Percentiles rank a stretch among this genome's conserved stretches.
Conservation (phyloP, 2,888 invertebrate species). For the Nemotelus pantherinus region DNA sequence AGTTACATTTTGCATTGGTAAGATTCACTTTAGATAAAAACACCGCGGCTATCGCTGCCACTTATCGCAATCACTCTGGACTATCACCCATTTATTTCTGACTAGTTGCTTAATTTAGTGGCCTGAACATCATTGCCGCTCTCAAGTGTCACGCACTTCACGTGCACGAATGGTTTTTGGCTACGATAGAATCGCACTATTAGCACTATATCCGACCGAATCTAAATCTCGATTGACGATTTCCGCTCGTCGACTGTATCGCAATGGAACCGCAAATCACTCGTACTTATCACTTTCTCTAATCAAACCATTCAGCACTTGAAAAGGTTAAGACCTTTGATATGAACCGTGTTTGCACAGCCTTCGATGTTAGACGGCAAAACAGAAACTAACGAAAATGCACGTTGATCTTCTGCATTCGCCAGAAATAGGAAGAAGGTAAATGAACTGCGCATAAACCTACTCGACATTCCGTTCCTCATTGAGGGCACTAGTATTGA, state of each 20-base stretch:
- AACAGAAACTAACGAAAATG: conserved; percentile 35
- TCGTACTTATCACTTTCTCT: no score
- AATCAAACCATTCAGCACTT: no score
- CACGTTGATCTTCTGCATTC: conserved; percentile 2
- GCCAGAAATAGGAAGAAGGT: conserved; percentile 2
- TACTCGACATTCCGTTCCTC: conserved; percentile 13
- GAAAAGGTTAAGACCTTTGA: no score
- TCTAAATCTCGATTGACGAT: conserved; percentile 32
- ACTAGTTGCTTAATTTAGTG: no score
- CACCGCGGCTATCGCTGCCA: no score
- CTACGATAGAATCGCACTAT: conserved; percentile 20
- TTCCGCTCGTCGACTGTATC: not conserved
- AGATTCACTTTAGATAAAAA: no score
- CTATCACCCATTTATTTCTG: no score
- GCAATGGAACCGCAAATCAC: not conserved
- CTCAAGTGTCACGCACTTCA: not conserved
- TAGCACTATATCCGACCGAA: conserved; percentile 20
- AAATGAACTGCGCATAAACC: conserved; percentile 27
- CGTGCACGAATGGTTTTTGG: conserved; percentile 14
- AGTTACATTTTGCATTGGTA: no score
- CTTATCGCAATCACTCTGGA: no score
- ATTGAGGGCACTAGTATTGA: conserved; percentile 1
- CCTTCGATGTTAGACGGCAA: conserved; percentile 28
- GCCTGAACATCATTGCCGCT: no score
- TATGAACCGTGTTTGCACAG: conserved; percentile 18